Evolutionary conservation across 2,888 invertebrate genomes (phyloP).

Genomic region (Andrena haemorrhoa): DNA sequence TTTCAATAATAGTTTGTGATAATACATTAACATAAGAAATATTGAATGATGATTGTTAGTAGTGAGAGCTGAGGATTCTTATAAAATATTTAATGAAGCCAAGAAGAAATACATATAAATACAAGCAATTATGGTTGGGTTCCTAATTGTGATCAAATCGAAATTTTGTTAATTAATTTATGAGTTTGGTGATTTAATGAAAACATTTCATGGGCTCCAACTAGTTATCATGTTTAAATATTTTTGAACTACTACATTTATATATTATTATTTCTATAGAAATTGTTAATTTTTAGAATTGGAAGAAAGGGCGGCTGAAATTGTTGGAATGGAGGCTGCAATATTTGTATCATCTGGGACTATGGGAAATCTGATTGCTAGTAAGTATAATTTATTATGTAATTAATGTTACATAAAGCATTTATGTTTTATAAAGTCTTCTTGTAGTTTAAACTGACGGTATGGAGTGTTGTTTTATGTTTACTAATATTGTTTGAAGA

Average conservation of each 20-base stretch:
- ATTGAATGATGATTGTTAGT: too few relatives aligned
- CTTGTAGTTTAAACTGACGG: too few relatives aligned
- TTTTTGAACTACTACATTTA: too few relatives aligned
- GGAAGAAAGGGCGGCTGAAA: slow-evolving; percentile 90
- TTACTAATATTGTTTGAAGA: background rate
- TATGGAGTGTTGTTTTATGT: too few relatives aligned
- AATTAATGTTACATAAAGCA: background rate
- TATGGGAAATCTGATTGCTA: slow-evolving; percentile 96
- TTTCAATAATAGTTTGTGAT: too few relatives aligned
- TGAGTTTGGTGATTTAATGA: background rate
- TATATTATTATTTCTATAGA: background rate
- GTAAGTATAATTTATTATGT: slow-evolving; percentile 86
- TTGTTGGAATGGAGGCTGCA: slow-evolving; percentile 95
- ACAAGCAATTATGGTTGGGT: too few relatives aligned
- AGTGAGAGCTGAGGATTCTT: too few relatives aligned
- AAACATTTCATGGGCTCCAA: background rate
- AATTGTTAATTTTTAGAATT: slow-evolving; percentile 86
- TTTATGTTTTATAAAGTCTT: background rate
- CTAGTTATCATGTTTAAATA: too few relatives aligned
- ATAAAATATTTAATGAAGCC: too few relatives aligned
- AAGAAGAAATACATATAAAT: too few relatives aligned
- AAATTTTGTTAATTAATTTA: background rate
- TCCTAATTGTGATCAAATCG: too few relatives aligned
- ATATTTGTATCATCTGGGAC: slow-evolving; percentile 96
- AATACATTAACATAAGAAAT: too few relatives aligned